phyloP scores from a whole-genome alignment of 2,888 invertebrate species.

The Lampropteryx suffumata region DNA sequence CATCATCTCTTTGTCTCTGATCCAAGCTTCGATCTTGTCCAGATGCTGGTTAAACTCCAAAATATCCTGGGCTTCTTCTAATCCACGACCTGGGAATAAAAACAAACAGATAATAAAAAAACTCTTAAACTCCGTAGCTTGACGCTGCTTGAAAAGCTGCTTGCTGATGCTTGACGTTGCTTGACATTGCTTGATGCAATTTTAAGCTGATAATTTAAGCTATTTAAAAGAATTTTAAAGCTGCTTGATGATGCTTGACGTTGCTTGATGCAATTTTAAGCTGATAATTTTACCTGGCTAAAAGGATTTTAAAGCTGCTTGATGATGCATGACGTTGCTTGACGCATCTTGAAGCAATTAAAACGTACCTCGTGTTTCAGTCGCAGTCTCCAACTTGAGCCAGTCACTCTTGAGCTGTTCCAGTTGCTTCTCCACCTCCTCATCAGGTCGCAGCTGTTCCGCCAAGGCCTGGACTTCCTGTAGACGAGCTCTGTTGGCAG shows the following conservation, averaged over 20 bases:
- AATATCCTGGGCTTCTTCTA: slow-evolving; percentile 98
- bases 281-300: too few relatives aligned
- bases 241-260: neutral
- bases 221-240: too few relatives aligned
- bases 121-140: too few relatives aligned
- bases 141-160: too few relatives aligned
- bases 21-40: slow-evolving; percentile 98
- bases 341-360: neutral
- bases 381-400: slow-evolving; percentile 88
- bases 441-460: slow-evolving; percentile 88
- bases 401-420: slow-evolving; percentile 88
- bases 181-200: neutral
- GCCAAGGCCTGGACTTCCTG: slow-evolving; percentile 90
- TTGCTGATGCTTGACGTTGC: neutral
- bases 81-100: slow-evolving; percentile 87
- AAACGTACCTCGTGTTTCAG: slow-evolving; percentile 72
- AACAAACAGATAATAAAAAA: neutral
- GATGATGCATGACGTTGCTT: neutral
- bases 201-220: too few relatives aligned
- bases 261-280: neutral
- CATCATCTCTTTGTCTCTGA: slow-evolving; percentile 97
- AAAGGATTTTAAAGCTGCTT: too few relatives aligned
- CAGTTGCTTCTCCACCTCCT: slow-evolving; percentile 88
- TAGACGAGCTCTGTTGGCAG: slow-evolving; percentile 93
- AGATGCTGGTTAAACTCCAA: slow-evolving; percentile 98